Evolutionary conservation across 2,797 vertebrate species (phyloP).

Genomic region (Orestias chungarensis): DNA sequence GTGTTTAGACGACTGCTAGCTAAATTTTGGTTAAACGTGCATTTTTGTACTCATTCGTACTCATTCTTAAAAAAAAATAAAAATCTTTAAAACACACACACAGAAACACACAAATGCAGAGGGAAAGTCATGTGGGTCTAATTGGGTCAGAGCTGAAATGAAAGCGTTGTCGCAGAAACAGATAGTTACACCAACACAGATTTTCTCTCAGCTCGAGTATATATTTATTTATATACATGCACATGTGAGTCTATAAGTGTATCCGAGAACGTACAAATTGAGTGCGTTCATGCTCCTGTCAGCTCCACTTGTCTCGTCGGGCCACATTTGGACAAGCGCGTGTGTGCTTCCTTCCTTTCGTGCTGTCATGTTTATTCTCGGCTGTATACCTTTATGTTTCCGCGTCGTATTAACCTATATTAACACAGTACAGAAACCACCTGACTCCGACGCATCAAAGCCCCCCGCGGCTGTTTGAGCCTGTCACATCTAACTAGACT

Average conservation of each 20-base stretch:
- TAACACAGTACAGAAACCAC: constrained; percentile 45
- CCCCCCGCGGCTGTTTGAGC: constrained; percentile 43
- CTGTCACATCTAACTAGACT: constrained; percentile 62
- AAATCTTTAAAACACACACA: constrained; percentile 3
- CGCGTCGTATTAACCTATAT: constrained; percentile 68
- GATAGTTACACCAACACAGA: constrained; percentile 51
- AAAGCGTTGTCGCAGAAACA: constrained; percentile 63
- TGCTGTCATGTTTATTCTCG: constrained; percentile 58
- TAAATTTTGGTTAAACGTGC: constrained; percentile 14
- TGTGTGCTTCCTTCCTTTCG: constrained; percentile 34
- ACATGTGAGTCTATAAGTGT: constrained; percentile 7
- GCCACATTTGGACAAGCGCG: constrained; percentile 52
- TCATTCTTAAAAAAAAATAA: constrained; percentile 23
- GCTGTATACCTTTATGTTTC: constrained; percentile 58
- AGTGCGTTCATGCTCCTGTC: constrained; percentile 36
- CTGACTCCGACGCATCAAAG: constrained; percentile 57
- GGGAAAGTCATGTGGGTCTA: constrained; percentile 47
- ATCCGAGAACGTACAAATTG: neutral
- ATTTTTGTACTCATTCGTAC: constrained; percentile 26
- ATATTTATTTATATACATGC: constrained; percentile 11
- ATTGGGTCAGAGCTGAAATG: constrained; percentile 67
- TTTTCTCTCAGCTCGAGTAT: constrained; percentile 25
- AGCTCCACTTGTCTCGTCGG: constrained; percentile 44
- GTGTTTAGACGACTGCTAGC: neutral
- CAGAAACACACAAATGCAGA: neutral